These are phyloP conservation scores for Sicus ferrugineus DNA, from an alignment of 2,888 invertebrate genomes.

Conservation along the genomic window DNA sequence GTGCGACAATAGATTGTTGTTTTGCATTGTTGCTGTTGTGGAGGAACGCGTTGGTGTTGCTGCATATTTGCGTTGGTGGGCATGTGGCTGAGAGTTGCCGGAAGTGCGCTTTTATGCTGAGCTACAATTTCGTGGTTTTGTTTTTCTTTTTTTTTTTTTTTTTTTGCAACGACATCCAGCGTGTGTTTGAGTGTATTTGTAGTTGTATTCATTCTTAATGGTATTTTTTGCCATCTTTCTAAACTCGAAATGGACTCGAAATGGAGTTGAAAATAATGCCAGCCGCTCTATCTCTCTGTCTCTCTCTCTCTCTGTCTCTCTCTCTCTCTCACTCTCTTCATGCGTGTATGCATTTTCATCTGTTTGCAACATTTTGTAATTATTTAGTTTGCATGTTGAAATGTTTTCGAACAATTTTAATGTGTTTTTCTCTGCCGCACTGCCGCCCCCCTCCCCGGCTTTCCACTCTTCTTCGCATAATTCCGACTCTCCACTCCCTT, in stretches of 20 bases:
- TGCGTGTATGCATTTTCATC: neutral
- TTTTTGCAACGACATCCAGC: neutral
- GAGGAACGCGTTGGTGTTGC: neutral
- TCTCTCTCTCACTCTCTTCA: neutral
- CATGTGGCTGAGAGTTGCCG: neutral
- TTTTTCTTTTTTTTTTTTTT: neutral
- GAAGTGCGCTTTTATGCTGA: neutral
- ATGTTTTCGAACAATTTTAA: neutral
- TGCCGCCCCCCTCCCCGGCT: no score
- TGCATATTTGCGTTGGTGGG: neutral
- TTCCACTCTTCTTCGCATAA: no score
- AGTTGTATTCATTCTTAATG: neutral
- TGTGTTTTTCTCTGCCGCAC: constrained; percentile 15
- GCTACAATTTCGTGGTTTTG: neutral
- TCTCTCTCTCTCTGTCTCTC: neutral
- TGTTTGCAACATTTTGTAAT: neutral
- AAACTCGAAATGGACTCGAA: neutral
- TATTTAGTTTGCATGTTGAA: constrained; percentile 13
- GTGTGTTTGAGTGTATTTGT: neutral
- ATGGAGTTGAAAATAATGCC: neutral
- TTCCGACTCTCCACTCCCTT: neutral
- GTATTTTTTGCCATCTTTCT: neutral
- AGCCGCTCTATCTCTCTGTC: neutral
- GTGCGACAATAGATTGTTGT: constrained; percentile 13
- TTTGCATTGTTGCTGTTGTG: neutral